These are phyloP conservation scores for Pristionchus entomophagus DNA, from an alignment of 2,888 invertebrate genomes.

Conservation along the genomic window DNA sequence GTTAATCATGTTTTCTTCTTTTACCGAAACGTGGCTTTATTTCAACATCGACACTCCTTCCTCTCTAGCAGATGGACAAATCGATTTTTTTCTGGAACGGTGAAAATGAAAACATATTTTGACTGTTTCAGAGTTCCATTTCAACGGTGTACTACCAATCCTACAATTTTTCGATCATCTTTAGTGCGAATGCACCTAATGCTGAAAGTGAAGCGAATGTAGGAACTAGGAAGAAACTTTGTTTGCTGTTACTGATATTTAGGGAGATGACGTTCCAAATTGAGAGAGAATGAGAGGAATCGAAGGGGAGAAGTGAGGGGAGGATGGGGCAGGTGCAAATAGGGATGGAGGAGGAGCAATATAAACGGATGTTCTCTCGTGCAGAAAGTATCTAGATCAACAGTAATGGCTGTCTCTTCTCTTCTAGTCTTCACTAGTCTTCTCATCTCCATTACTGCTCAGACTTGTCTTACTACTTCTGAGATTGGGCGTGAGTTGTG, in stretches of 20 bases:
- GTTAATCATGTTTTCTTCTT: too few relatives aligned
- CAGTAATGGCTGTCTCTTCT: slow-evolving; percentile 5
- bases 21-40: too few relatives aligned
- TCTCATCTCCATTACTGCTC: not conserved
- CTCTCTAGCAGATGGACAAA: too few relatives aligned
- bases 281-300: slow-evolving; percentile 14
- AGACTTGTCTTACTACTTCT: slow-evolving; percentile 34
- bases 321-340: slow-evolving; percentile 18
- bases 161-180: not conserved
- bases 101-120: not conserved
- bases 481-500: slow-evolving; percentile 11
- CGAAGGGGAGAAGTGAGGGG: not conserved
- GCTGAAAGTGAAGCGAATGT: not conserved
- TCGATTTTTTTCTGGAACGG: not conserved
- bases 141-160: not conserved
- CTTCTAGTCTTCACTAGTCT: slow-evolving; percentile 27
- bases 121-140: not conserved
- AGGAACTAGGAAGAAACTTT: not conserved
- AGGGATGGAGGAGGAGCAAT: not conserved
- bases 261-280: not conserved
- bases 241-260: slow-evolving; percentile 32
- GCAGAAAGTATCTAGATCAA: not conserved
- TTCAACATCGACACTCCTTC: too few relatives aligned
- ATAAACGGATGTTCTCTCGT: not conserved
- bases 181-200: not conserved